These are phyloP conservation scores for Callyntrura sp. DNA, from an alignment of 2,888 invertebrate genomes.

Conservation along the genomic window DNA sequence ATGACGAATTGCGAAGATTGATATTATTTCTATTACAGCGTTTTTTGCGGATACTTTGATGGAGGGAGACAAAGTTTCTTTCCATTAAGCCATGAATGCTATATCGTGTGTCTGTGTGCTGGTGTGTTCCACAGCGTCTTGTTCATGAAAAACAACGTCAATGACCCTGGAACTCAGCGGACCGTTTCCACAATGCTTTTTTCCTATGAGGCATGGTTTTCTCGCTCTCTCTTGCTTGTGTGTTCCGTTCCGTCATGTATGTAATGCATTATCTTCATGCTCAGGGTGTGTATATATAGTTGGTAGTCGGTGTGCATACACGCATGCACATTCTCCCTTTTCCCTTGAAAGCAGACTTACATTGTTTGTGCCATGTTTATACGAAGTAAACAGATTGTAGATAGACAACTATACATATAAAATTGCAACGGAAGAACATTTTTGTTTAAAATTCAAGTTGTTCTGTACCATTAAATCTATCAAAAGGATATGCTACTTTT, in stretches of 20 bases:
- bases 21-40: conserved; percentile 53
- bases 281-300: conserved; percentile 4
- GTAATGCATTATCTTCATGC: conserved; percentile 19
- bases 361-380: conserved; percentile 1
- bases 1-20: conserved; percentile 50
- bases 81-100: conserved; percentile 29
- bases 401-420: neutral
- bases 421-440: conserved; percentile 28
- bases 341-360: conserved; percentile 18
- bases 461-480: neutral
- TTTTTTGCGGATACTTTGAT: conserved; percentile 65
- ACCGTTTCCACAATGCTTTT: conserved; percentile 81
- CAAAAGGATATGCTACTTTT: neutral
- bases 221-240: neutral
- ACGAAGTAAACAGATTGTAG: neutral
- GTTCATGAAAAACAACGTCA: conserved; percentile 80
- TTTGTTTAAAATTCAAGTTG: conserved; percentile 24
- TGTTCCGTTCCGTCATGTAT: neutral
- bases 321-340: neutral
- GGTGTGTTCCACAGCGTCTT: conserved; percentile 63
- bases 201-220: conserved; percentile 44
- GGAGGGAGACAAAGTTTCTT: conserved; percentile 67
- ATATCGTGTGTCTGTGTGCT: conserved; percentile 1
- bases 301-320: neutral
- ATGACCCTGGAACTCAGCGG: conserved; percentile 83